Evolutionary conservation across 2,797 vertebrate species (phyloP).

Genomic region (Notolabrus celidotus): DNA sequence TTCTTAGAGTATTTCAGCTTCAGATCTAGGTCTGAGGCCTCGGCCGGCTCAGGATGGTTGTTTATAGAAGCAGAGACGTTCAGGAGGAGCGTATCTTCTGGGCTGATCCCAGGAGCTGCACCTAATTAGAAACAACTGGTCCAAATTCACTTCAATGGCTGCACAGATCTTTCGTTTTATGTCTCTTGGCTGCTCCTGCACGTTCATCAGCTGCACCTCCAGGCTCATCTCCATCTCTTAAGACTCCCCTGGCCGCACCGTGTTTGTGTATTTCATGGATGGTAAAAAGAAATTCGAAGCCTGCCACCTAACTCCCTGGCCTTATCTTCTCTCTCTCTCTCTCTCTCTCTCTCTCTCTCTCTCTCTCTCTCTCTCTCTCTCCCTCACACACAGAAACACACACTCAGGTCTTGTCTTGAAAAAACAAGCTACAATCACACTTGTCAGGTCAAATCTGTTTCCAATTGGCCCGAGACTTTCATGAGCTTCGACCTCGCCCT

Average conservation of each 20-base stretch:
- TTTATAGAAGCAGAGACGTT: conserved; percentile 86
- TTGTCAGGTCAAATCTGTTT: conserved; percentile 83
- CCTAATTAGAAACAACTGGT: conserved; percentile 88
- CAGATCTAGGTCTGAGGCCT: conserved; percentile 69
- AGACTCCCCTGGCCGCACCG: conserved; percentile 64
- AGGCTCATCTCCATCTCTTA: conserved; percentile 80
- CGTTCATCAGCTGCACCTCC: conserved; percentile 82
- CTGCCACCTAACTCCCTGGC: conserved; percentile 58
- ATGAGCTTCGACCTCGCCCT: conserved; percentile 75
- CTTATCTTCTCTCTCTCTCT: conserved; percentile 37
- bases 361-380: conserved; percentile 11
- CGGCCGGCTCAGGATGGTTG: conserved; percentile 77
- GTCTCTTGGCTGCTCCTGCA: conserved; percentile 79
- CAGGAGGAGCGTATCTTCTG: conserved; percentile 84
- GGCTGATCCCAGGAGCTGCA: conserved; percentile 83
- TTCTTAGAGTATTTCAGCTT: conserved; percentile 57
- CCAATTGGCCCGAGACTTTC: conserved; percentile 75
- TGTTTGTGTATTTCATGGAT: conserved; percentile 75
- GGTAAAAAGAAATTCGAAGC: conserved; percentile 71
- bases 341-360: conserved; percentile 19
- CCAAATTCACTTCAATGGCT: conserved; percentile 82
- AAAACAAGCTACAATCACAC: conserved; percentile 77
- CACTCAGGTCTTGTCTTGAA: conserved; percentile 58
- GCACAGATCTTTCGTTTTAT: conserved; percentile 80
- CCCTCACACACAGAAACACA: conserved; percentile 16